Conservation (phyloP, 2,113 vertebrate species). For the Picathartes gymnocephalus region DNA sequence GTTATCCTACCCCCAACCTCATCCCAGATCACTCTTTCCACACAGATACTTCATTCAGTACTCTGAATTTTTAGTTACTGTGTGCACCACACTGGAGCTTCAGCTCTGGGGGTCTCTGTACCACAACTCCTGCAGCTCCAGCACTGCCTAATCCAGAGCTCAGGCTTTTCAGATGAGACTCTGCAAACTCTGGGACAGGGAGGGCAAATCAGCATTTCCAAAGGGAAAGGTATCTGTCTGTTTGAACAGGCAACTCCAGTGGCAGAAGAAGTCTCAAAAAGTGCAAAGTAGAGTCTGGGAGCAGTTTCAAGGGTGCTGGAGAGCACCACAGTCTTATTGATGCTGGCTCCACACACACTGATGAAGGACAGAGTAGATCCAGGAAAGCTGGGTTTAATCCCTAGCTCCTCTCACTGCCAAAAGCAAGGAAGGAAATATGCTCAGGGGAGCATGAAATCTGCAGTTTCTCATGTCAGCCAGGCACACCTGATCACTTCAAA, state of each 20-base stretch:
- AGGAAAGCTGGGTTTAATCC: constrained; percentile 32
- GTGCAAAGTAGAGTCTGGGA: background rate
- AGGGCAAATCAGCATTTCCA: background rate
- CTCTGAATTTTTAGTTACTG: background rate
- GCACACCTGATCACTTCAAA: constrained; percentile 20
- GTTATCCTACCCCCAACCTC: background rate
- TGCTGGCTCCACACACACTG: background rate
- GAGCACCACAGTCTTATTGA: background rate
- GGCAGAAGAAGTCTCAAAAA: background rate
- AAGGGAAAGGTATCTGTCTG: background rate
- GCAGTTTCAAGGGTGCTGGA: background rate
- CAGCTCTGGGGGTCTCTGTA: background rate
- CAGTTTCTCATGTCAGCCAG: constrained; percentile 13
- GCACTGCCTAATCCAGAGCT: background rate
- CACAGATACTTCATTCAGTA: accelerated
- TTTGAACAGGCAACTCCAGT: background rate
- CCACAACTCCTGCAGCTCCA: background rate
- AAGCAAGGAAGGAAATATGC: constrained; percentile 38
- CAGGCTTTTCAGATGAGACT: background rate
- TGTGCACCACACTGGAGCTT: accelerated
- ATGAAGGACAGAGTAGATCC: background rate
- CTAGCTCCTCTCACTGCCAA: background rate
- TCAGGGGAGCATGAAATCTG: constrained; percentile 53
- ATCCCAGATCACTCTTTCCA: background rate
- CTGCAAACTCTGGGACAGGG: background rate